phyloP scores from a whole-genome alignment of 2,797 vertebrate species.

The Hydrophis major region DNA sequence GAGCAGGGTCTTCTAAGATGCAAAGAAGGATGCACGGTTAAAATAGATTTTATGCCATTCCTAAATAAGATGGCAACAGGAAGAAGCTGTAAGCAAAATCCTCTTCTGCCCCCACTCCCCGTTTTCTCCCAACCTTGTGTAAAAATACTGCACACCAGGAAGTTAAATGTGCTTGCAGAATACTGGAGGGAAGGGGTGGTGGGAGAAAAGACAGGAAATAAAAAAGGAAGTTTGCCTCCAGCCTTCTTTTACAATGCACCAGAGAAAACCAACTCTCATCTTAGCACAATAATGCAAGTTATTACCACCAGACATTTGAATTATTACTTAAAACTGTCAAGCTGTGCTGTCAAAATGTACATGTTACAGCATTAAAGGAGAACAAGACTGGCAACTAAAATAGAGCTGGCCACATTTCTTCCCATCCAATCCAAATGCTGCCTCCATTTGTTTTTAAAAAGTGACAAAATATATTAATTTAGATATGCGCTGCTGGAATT shows the following conservation, averaged over 20 bases:
- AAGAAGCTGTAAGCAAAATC: not conserved
- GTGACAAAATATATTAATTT: not conserved
- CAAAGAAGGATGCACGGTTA: not conserved
- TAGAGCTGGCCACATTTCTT: slow-evolving; percentile 32
- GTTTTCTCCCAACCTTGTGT: not conserved
- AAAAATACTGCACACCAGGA: slow-evolving; percentile 15
- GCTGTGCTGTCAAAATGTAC: slow-evolving; percentile 68
- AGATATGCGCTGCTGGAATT: slow-evolving; percentile 45
- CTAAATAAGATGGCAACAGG: not conserved
- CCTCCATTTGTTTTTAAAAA: slow-evolving; percentile 11
- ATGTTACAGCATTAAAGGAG: slow-evolving; percentile 72
- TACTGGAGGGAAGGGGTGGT: slow-evolving; percentile 17
- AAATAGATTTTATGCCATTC: not conserved
- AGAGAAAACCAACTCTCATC: slow-evolving; percentile 72
- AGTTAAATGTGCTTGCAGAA: slow-evolving; percentile 19
- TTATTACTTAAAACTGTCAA: slow-evolving; percentile 68
- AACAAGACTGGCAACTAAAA: slow-evolving; percentile 70
- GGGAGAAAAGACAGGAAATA: slow-evolving; percentile 11
- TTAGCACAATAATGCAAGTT: slow-evolving; percentile 69
- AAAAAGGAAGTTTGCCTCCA: slow-evolving; percentile 65
- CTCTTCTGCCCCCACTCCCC: not conserved
- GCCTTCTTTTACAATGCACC: slow-evolving; percentile 64
- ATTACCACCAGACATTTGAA: slow-evolving; percentile 62
- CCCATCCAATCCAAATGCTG: slow-evolving; percentile 41
- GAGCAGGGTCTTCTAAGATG: not conserved